Evolutionary conservation across 2,888 invertebrate species (phyloP), one percentile per base, ranked within the genome.

Genomic region (Polylopha cassiicola): DNA sequence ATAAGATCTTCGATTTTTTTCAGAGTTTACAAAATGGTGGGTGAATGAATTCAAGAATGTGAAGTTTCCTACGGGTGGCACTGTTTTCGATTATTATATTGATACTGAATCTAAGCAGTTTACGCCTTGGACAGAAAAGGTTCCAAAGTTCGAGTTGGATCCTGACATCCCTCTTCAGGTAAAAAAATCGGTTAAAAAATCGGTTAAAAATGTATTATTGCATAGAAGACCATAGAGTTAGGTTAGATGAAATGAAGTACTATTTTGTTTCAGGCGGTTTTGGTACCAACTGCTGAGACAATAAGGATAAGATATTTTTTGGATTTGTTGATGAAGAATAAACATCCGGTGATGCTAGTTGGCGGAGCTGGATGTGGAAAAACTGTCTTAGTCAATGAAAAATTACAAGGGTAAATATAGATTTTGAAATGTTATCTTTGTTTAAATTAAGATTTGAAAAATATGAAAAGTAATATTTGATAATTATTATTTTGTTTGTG

Each of bases 1-100:
- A 30, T 21, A 22, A 13, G 89, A n/a, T 34, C 14, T 7, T 2
- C 14, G 14, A 21, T 34, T 28, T 27, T 73, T 91, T 61, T 65
- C 86, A 54, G 94, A 98, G 73, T 98, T 97, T 72, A 95, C 96
- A 24, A 98, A 98, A 86, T 98, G 98, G 98, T 98, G 97, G 95
- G 87, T 92, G 7, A 96, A 95, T 64, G 98, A 98, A 74, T 98
- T 98, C 75, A 98, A 98, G 79, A 92, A 92, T 13, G 89, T 98
- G 2, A 97, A 95, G 75, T 98, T 97, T 73, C 98, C 98, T 1
- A 55, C 90, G 33, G 93, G 93, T 41, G 97, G 97, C 2, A 96
- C 96, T 1, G 96, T 98, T 3, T 98, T 98, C 65, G 98, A 98
- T 81, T 98, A 93, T 70, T 98, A 90, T 71, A 93, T 98, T 63